phyloP scores from a whole-genome alignment of 2,888 invertebrate species.

The Doris montereyensis region DNA sequence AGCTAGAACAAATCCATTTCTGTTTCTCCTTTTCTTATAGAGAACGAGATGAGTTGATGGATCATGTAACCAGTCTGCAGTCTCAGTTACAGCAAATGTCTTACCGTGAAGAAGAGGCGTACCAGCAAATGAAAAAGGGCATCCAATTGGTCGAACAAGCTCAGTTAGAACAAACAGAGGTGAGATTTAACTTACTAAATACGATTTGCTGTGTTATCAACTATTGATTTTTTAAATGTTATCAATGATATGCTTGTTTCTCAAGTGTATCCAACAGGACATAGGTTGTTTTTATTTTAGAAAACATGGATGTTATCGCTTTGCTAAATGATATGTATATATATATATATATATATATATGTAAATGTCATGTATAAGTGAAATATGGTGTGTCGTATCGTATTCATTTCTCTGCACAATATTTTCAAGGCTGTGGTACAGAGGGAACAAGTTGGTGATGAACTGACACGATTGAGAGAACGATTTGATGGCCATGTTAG shows the following conservation, averaged over 20 bases:
- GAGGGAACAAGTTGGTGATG: conserved; percentile 68
- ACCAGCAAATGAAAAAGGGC: conserved; percentile 69
- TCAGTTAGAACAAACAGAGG: conserved; percentile 70
- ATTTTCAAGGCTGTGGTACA: conserved; percentile 64
- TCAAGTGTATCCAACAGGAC: no score
- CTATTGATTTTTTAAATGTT: no score
- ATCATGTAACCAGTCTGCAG: conserved; percentile 61
- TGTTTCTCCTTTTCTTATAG: conserved; percentile 46
- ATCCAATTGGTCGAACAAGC: conserved; percentile 71
- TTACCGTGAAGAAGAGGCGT: conserved; percentile 68
- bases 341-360: no score
- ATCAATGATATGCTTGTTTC: no score
- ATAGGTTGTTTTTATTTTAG: no score
- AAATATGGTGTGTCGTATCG: neutral
- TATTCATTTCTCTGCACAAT: no score
- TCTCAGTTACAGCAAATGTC: conserved; percentile 58
- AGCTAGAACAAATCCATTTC: no score
- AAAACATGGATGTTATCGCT: no score
- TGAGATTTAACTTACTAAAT: no score
- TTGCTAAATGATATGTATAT: no score
- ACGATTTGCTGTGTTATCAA: no score
- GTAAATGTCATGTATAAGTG: neutral
- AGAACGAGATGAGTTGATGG: conserved; percentile 69
- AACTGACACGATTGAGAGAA: conserved; percentile 61
- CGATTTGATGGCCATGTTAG: conserved; percentile 65